Evolutionary conservation across 2,888 invertebrate species (phyloP).

Genomic region (Falcaria lacertinaria): DNA sequence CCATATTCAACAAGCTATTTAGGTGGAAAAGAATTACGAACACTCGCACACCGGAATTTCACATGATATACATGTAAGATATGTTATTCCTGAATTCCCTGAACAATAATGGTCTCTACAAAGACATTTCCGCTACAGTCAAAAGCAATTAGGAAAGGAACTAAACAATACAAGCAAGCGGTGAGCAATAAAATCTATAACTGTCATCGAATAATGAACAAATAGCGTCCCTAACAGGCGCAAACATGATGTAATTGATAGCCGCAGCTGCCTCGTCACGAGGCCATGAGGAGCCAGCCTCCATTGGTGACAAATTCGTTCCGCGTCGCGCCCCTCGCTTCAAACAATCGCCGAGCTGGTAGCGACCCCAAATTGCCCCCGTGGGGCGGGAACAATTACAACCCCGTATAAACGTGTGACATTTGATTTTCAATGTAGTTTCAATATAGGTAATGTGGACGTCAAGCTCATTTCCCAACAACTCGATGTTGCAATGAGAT

Average conservation of each 20-base stretch:
- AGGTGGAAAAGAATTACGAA: no score
- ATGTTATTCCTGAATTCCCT: no score
- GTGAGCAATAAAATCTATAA: constrained; percentile 56
- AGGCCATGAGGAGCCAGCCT: constrained; percentile 26
- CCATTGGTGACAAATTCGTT: constrained; percentile 73
- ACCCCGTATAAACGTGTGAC: constrained; percentile 36
- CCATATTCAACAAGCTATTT: no score
- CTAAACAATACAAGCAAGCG: constrained; percentile 18
- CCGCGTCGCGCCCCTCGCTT: constrained; percentile 49
- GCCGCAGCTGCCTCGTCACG: constrained; percentile 55
- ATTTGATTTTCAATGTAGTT: constrained; percentile 35
- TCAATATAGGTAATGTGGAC: no score
- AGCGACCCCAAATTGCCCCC: constrained; percentile 43
- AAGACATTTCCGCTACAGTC: not conserved
- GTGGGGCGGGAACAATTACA: constrained; percentile 49
- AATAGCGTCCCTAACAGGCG: constrained; percentile 69
- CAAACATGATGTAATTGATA: constrained; percentile 68
- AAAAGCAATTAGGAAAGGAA: constrained; percentile 6
- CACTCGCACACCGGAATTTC: no score
- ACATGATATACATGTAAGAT: no score
- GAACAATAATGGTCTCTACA: constrained; percentile 3
- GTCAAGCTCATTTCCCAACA: no score
- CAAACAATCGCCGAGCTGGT: constrained; percentile 38
- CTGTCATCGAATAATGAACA: constrained; percentile 68
- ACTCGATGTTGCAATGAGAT: no score